These are phyloP conservation scores for Scytalopus superciliaris DNA, from an alignment of 2,113 vertebrate species.

Conservation along the genomic window DNA sequence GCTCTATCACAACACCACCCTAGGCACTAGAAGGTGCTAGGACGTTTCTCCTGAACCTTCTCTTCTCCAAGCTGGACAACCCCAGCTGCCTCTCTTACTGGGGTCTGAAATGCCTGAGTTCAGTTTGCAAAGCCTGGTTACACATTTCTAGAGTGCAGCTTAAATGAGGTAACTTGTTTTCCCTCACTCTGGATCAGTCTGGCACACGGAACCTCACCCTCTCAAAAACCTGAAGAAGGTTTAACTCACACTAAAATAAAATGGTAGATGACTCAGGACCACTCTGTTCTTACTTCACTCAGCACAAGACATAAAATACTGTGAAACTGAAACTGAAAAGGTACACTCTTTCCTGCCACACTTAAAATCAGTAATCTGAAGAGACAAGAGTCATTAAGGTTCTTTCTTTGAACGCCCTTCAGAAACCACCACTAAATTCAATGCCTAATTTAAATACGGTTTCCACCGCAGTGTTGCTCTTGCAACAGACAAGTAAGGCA, in stretches of 20 bases:
- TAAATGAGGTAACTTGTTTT: background rate
- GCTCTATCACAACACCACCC: background rate
- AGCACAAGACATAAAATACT: background rate
- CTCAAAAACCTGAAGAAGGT: background rate
- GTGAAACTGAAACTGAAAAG: background rate
- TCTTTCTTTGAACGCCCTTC: background rate
- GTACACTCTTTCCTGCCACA: background rate
- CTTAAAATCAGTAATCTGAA: background rate
- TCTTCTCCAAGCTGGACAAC: background rate
- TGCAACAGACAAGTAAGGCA: background rate
- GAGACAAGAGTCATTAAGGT: background rate
- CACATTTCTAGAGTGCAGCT: background rate
- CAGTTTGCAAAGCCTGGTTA: background rate
- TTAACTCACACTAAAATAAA: background rate
- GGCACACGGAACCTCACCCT: background rate
- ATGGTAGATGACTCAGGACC: background rate
- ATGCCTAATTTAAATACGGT: background rate
- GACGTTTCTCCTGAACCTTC: background rate
- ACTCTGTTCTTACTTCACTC: background rate
- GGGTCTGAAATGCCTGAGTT: rapidly evolving
- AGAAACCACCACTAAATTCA: background rate
- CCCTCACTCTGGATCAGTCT: background rate
- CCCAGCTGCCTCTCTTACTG: background rate
- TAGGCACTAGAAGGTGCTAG: background rate
- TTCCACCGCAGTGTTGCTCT: background rate